Evolutionary conservation across 2,113 vertebrate species (phyloP).

Genomic region (Abramis brama): DNA sequence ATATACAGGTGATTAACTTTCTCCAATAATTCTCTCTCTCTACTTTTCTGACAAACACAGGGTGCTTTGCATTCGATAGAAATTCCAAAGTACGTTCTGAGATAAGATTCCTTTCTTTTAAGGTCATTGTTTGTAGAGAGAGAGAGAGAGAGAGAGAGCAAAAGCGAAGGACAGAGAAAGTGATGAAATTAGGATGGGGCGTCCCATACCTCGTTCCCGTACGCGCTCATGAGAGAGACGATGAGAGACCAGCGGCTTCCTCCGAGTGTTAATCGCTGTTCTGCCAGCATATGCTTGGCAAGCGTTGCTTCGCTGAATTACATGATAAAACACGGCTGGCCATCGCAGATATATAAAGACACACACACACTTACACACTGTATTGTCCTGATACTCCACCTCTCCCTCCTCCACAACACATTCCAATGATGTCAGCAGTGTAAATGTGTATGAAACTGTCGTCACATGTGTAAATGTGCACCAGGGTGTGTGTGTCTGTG

Average conservation of each 20-base stretch:
- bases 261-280: constrained; percentile 44
- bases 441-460: constrained; percentile 66
- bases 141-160: constrained; percentile 31
- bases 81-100: constrained; percentile 68
- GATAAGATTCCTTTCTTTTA: constrained; percentile 74
- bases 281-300: constrained; percentile 41
- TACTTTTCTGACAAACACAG: constrained; percentile 51
- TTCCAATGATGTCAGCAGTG: constrained; percentile 64
- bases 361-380: constrained; percentile 25
- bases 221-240: constrained; percentile 7
- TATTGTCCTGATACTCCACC: constrained; percentile 9
- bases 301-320: constrained; percentile 38
- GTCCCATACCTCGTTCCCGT: constrained; percentile 35
- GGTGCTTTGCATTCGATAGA: constrained; percentile 64
- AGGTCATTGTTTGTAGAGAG: constrained; percentile 65
- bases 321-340: constrained; percentile 43
- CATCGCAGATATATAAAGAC: constrained; percentile 24
- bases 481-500: constrained; percentile 47
- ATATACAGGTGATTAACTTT: constrained; percentile 24
- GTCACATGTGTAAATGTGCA: constrained; percentile 48
- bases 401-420: constrained; percentile 55
- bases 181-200: constrained; percentile 32
- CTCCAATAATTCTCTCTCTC: not conserved
- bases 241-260: constrained; percentile 46
- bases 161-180: constrained; percentile 30